Evolutionary conservation across 2,797 vertebrate genomes (phyloP).

Genomic region (Columba guinea): DNA sequence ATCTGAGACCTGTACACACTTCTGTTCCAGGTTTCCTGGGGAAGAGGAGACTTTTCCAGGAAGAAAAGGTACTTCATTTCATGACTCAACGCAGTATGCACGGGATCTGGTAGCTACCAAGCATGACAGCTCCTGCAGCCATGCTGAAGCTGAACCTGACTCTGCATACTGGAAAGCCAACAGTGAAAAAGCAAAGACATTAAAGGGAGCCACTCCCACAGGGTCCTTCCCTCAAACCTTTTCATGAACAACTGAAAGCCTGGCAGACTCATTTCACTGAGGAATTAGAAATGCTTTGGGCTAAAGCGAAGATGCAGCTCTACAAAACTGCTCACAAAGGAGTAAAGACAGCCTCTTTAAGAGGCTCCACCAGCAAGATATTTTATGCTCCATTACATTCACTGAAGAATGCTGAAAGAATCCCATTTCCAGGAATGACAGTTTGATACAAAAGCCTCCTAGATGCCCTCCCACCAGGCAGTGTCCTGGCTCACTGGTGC

Average conservation of each 20-base stretch:
- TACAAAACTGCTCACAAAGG: neutral
- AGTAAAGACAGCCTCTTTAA: neutral
- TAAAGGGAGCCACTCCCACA: neutral
- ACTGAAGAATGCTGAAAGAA: neutral
- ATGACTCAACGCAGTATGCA: neutral
- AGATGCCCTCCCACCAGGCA: neutral
- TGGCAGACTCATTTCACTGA: neutral
- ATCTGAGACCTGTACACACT: neutral
- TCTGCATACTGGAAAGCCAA: neutral
- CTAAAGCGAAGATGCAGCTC: neutral
- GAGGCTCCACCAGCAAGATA: neutral
- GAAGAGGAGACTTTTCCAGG: neutral
- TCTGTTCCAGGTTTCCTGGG: neutral
- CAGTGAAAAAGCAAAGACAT: neutral
- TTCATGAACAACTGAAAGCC: neutral
- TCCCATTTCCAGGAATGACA: neutral
- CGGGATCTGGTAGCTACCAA: neutral
- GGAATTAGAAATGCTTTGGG: neutral
- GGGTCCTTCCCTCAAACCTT: neutral
- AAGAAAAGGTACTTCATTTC: neutral
- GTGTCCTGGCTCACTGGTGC: neutral
- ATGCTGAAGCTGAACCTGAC: neutral
- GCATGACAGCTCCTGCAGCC: neutral
- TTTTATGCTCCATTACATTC: neutral
- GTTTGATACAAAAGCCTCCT: neutral